These are phyloP conservation scores for Meandrina meandrites DNA, from an alignment of 92 coral and sea anemone species.

Conservation along the genomic window DNA sequence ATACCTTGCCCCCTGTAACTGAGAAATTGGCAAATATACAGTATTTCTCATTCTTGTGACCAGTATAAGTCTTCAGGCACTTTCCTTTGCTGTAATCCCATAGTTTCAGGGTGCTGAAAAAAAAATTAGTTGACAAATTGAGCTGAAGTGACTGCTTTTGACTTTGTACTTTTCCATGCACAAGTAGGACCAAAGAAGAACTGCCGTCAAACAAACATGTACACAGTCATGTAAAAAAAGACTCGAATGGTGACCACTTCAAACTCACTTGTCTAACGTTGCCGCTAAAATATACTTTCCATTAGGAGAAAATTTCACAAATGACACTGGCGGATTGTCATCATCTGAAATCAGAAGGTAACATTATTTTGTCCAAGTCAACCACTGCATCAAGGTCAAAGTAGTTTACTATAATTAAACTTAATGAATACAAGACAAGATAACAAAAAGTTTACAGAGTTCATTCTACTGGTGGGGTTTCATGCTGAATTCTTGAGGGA, in stretches of 20 bases:
- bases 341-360: constrained; percentile 69
- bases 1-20: constrained; percentile 98
- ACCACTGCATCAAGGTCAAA: neutral
- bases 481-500: no score
- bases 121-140: neutral
- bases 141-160: neutral
- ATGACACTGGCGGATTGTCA: constrained; percentile 98
- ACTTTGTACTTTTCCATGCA: no score
- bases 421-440: no score
- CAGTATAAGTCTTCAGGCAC: constrained; percentile 97
- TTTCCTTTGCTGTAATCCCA: constrained; percentile 99
- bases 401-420: no score
- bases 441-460: no score
- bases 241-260: neutral
- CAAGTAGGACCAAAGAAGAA: no score
- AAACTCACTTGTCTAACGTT: constrained; percentile 94
- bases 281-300: constrained; percentile 99
- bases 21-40: constrained; percentile 98
- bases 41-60: constrained; percentile 98
- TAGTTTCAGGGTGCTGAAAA: constrained; percentile 86
- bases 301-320: constrained; percentile 99
- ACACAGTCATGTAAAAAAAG: no score
- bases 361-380: neutral
- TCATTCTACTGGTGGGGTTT: no score
- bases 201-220: neutral